These are phyloP conservation scores for Ciconia stormi DNA, from an alignment of 2,113 vertebrate genomes.

Conservation along the genomic window DNA sequence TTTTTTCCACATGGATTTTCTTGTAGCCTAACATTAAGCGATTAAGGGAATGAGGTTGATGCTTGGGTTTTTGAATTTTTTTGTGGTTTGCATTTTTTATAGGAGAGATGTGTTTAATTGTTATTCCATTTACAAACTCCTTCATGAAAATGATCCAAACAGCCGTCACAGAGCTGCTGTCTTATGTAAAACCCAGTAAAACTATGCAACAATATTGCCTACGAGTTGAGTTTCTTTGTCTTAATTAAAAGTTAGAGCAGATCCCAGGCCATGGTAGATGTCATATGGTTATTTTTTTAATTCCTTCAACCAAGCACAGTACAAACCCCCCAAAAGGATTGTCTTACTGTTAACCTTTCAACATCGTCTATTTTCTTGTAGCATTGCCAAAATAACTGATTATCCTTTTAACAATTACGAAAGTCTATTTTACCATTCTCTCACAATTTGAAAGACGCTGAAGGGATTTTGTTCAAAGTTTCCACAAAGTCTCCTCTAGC, in stretches of 20 bases:
- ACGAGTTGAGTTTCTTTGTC: background rate
- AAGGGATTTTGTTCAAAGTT: constrained; percentile 40
- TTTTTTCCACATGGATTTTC: background rate
- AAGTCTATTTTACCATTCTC: background rate
- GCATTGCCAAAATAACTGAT: background rate
- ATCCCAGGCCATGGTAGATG: background rate
- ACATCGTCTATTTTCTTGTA: background rate
- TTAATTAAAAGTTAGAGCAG: background rate
- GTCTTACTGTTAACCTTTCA: background rate
- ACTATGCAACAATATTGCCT: background rate
- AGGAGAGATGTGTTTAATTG: background rate
- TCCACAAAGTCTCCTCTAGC: constrained; percentile 15
- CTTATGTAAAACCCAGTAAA: background rate
- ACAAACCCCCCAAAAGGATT: background rate
- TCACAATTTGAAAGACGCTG: background rate
- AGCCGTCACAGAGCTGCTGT: background rate
- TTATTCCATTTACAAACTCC: background rate
- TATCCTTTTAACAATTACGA: background rate
- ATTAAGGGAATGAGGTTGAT: background rate
- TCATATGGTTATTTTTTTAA: background rate
- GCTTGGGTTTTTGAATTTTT: background rate
- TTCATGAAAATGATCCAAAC: background rate
- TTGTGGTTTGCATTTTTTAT: background rate
- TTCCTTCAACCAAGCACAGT: background rate
- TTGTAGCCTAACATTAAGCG: background rate